Evolutionary conservation across 1,140 invertebrate genomes (phyloP), one percentile per base, ranked within the genome.

Genomic region (Eumaeus atala): DNA sequence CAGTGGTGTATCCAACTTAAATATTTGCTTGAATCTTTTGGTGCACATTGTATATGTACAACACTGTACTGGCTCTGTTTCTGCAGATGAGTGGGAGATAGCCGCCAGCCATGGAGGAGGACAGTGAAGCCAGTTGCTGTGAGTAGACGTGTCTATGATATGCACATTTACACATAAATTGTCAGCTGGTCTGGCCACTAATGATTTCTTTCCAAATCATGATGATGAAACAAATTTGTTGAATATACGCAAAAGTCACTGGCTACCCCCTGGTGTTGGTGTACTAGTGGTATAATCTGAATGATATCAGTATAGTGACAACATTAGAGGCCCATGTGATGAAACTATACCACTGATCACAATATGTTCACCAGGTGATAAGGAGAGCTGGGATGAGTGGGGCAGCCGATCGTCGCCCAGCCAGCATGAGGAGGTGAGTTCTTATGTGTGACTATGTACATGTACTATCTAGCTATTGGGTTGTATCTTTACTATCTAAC

Each of bases 351-450:
- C 38, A 11, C 17, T 1, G 12, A 17, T 38, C 35, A 10, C 11
- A 14, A 55, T 28, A 34, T 64, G 14, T 48, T 35, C 50, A 10
- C 3, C 62, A 83, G 79, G 70, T 62, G 79, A 83, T 49, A 54
- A 71, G 36, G 79, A 83, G 12, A 66, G 72, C 0, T 79, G 71
- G 71, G 79, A 83, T 9, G 79, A 83, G 14, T 83, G 79, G 79
- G 79, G 70, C 1, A 83, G 77, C 37, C 66, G 58, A 7, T 77
- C 77, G 0, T 73, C 79, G 0, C 67, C 80, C 28, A 77, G 75
- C 16, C 79, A 80, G 36, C 66, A 70, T 0, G 79, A 83, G 14
- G 79, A 83, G 72, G 79, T 80, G 59, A 64, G 56, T 28, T n/a
- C n/a, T n/a, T n/a, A n/a, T n/a, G n/a, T n/a, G n/a, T n/a, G n/a